Evolutionary conservation across 1,140 invertebrate species (phyloP).

Genomic region (Conus ventricosus): DNA sequence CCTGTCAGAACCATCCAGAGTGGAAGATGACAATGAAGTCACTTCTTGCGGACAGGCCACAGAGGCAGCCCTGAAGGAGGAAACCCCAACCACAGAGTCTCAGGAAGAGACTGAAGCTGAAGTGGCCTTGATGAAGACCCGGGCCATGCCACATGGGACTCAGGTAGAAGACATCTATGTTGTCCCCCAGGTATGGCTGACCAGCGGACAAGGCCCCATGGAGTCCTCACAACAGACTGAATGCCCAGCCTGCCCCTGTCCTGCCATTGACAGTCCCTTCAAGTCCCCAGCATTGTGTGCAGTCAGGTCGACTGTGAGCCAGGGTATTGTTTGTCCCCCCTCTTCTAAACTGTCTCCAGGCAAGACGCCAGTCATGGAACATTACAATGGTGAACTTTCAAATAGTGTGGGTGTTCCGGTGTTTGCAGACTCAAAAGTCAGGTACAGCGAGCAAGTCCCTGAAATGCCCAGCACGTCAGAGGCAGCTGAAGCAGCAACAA

Average conservation of each 20-base stretch:
- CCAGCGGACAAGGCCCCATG: neutral
- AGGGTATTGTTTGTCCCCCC: neutral
- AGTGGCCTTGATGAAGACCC: constrained; percentile 30
- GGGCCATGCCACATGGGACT: constrained; percentile 22
- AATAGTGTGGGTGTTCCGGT: neutral
- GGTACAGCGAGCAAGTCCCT: neutral
- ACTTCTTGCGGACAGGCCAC: neutral
- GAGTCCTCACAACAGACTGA: neutral
- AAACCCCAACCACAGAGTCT: neutral
- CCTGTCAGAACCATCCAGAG: neutral
- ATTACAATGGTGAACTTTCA: no score
- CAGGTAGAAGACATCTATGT: constrained; percentile 34
- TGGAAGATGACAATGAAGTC: neutral
- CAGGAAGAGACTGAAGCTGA: constrained; percentile 7
- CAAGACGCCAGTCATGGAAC: neutral
- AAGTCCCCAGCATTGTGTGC: neutral
- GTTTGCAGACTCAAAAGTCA: neutral
- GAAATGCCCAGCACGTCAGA: neutral
- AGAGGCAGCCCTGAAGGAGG: neutral
- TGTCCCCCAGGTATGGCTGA: constrained; percentile 28
- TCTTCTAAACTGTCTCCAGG: neutral
- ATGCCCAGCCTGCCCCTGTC: neutral
- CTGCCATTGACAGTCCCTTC: neutral
- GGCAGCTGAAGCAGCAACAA: neutral
- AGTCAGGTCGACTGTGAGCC: neutral